phyloP scores from a whole-genome alignment of 2,797 vertebrate genomes.

The Poecilia velifera region DNA sequence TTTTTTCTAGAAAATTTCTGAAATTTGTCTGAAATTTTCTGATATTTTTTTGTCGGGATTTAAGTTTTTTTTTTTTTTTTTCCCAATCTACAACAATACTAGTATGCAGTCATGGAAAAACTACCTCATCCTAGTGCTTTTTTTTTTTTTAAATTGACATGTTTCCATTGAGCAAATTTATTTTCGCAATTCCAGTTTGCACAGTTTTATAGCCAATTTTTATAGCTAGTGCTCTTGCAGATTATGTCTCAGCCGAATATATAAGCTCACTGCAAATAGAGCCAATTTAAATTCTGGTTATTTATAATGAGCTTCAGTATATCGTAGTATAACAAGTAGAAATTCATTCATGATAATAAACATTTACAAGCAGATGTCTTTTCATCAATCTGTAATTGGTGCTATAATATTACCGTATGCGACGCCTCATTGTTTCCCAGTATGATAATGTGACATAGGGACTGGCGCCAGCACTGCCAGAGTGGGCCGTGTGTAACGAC shows the following conservation, averaged over 20 bases:
- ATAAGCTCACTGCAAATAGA: background rate
- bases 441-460: slow-evolving; percentile 48
- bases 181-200: background rate
- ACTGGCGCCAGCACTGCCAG: slow-evolving; percentile 41
- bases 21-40: no score
- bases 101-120: background rate
- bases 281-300: background rate
- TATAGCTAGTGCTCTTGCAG: background rate
- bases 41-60: no score
- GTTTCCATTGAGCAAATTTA: background rate
- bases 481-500: slow-evolving; percentile 60
- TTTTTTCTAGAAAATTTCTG: no score
- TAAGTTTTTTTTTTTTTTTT: no score
- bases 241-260: background rate
- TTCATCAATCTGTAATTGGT: slow-evolving; percentile 31
- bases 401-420: slow-evolving; percentile 38
- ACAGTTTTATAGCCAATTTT: background rate
- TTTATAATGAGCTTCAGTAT: background rate
- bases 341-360: background rate
- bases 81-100: no score
- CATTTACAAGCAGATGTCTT: background rate
- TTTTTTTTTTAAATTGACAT: no score
- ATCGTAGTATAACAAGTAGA: background rate
- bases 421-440: slow-evolving; percentile 42
- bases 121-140: background rate